These are phyloP conservation scores for Narcine bancroftii DNA, from an alignment of 2,113 vertebrate species.

Conservation along the genomic window DNA sequence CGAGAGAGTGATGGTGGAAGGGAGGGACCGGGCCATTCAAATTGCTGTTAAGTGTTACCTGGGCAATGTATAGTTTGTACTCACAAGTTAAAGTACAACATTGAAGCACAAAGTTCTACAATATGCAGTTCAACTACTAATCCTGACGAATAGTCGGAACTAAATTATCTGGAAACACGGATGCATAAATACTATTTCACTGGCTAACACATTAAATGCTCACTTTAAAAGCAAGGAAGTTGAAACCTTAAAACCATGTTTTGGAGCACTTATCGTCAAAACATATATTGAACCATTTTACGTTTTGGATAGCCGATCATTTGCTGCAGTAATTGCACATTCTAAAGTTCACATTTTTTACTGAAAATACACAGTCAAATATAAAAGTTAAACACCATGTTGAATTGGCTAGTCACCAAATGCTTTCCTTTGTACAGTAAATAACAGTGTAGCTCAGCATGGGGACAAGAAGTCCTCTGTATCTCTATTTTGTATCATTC, in stretches of 20 bases:
- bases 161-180: not conserved
- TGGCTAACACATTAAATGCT: not conserved
- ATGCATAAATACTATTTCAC: not conserved
- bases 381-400: not conserved
- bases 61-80: not conserved
- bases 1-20: no score
- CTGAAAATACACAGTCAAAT: not conserved
- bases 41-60: not conserved
- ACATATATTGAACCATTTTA: not conserved
- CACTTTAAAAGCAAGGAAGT: not conserved
- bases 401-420: not conserved
- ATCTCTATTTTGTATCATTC: not conserved
- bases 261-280: not conserved
- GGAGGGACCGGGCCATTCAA: not conserved
- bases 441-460: not conserved
- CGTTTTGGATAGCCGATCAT: no score
- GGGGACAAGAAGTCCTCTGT: not conserved
- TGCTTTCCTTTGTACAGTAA: not conserved
- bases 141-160: not conserved
- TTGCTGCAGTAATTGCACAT: not conserved
- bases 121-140: not conserved
- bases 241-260: not conserved
- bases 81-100: not conserved
- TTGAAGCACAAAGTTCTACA: no score
- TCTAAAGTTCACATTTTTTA: not conserved